These are phyloP conservation scores for Nematolebias whitei DNA, from an alignment of 2,113 vertebrate genomes.

Conservation along the genomic window DNA sequence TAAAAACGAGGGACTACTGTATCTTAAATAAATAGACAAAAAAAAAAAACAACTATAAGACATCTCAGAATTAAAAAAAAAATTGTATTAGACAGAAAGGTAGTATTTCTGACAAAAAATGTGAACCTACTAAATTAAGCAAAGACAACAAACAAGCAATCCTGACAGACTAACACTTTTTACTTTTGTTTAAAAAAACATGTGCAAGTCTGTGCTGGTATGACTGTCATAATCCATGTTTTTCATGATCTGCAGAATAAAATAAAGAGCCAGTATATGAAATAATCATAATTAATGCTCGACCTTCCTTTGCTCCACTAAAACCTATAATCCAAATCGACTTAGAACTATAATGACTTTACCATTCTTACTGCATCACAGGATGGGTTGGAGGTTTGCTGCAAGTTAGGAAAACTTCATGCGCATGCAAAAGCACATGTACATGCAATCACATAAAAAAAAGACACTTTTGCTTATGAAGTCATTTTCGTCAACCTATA, in stretches of 20 bases:
- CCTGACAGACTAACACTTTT: slow-evolving; percentile 9
- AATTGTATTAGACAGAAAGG: not conserved
- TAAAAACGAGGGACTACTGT: too few species aligned
- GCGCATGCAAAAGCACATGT: slow-evolving; percentile 44
- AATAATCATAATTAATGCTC: slow-evolving; percentile 67
- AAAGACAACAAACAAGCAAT: slow-evolving; percentile 7
- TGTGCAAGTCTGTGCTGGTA: slow-evolving; percentile 21
- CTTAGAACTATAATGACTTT: slow-evolving; percentile 61
- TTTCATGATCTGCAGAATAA: slow-evolving; percentile 47
- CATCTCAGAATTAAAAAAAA: not conserved
- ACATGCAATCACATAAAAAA: slow-evolving; percentile 16
- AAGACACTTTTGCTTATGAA: slow-evolving; percentile 21
- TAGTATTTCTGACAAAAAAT: not conserved
- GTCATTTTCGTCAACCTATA: slow-evolving; percentile 12
- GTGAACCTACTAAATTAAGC: not conserved
- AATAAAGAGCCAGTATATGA: slow-evolving; percentile 58
- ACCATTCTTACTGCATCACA: slow-evolving; percentile 33
- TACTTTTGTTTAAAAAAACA: slow-evolving; percentile 2
- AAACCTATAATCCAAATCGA: slow-evolving; percentile 69
- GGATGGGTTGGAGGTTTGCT: slow-evolving; percentile 1
- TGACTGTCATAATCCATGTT: slow-evolving; percentile 58
- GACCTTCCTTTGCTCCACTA: slow-evolving; percentile 53
- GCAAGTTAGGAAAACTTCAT: slow-evolving; percentile 38
- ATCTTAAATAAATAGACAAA: not conserved
- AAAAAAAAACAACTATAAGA: not conserved